phyloP scores from a whole-genome alignment of 1,140 invertebrate genomes.

The Heliconius hermathena region DNA sequence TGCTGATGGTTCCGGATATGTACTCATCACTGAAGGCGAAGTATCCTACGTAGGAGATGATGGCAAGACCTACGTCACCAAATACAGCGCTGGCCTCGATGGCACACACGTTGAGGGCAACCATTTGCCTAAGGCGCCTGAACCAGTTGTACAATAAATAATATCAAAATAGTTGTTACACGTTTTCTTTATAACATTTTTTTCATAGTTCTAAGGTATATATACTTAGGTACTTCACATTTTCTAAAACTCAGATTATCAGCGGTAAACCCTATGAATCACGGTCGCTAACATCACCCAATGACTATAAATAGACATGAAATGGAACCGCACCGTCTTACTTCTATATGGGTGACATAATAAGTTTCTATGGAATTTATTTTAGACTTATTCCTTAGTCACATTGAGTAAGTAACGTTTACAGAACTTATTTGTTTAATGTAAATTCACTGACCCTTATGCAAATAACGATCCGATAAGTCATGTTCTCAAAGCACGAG shows the following conservation, averaged over 20 bases:
- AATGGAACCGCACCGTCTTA: slow-evolving; percentile 42
- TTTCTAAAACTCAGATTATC: slow-evolving; percentile 23
- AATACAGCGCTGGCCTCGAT: slow-evolving; percentile 64
- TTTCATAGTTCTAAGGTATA: neutral
- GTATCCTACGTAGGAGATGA: slow-evolving; percentile 64
- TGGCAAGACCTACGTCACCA: slow-evolving; percentile 62
- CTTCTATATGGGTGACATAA: slow-evolving; percentile 19
- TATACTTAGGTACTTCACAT: neutral
- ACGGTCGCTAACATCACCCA: slow-evolving; percentile 36
- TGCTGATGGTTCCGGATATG: slow-evolving; percentile 57
- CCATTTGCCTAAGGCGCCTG: slow-evolving; percentile 38
- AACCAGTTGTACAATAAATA: slow-evolving; percentile 6
- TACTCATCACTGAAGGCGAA: slow-evolving; percentile 62
- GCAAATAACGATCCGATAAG: slow-evolving; percentile 20
- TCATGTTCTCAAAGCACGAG: slow-evolving; percentile 23
- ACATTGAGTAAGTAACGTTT: slow-evolving; percentile 7
- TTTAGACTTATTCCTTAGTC: neutral
- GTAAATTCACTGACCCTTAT: slow-evolving; percentile 21
- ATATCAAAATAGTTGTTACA: neutral
- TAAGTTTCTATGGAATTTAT: slow-evolving; percentile 25
- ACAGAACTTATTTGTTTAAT: slow-evolving; percentile 17
- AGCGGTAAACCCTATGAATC: slow-evolving; percentile 39
- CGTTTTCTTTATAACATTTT: neutral
- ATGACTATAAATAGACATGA: slow-evolving; percentile 47
- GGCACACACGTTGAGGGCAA: slow-evolving; percentile 57